Evolutionary conservation across 2,797 vertebrate genomes (phyloP).

Genomic region (Anas acuta): DNA sequence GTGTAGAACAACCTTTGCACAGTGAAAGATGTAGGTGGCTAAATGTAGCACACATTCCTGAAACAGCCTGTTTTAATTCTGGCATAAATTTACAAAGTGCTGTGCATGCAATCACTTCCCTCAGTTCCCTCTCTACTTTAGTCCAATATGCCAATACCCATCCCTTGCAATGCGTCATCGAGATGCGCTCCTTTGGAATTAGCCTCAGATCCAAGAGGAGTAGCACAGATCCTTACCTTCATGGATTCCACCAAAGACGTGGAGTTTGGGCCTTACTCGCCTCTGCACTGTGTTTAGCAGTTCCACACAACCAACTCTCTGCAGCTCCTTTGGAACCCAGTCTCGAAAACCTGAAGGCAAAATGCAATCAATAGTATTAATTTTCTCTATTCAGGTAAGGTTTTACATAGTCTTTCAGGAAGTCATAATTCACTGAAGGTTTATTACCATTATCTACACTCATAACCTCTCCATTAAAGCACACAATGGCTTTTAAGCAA

Average conservation of each 20-base stretch:
- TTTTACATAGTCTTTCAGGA: constrained; percentile 78
- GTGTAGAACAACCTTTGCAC: constrained; percentile 21
- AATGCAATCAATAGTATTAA: constrained; percentile 71
- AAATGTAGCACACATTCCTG: constrained; percentile 16
- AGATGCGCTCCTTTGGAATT: neutral
- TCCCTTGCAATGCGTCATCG: neutral
- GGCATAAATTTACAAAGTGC: constrained; percentile 14
- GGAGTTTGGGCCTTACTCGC: constrained; percentile 93
- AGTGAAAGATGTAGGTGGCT: constrained; percentile 37
- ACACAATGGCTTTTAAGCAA: constrained; percentile 80
- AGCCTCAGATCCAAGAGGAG: neutral
- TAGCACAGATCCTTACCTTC: constrained; percentile 84
- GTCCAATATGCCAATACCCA: neutral
- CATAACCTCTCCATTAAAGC: constrained; percentile 78
- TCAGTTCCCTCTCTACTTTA: neutral
- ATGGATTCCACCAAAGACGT: constrained; percentile 95
- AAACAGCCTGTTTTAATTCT: constrained; percentile 30
- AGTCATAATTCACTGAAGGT: constrained; percentile 75
- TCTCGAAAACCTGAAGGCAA: constrained; percentile 90
- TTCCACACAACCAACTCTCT: constrained; percentile 96
- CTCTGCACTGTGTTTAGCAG: constrained; percentile 97
- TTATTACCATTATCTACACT: constrained; percentile 80
- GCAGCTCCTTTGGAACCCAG: constrained; percentile 98
- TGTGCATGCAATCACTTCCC: neutral
- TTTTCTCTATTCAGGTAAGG: constrained; percentile 74